Evolutionary conservation across 2,113 vertebrate genomes (phyloP).

Genomic region (Sardina pilchardus): DNA sequence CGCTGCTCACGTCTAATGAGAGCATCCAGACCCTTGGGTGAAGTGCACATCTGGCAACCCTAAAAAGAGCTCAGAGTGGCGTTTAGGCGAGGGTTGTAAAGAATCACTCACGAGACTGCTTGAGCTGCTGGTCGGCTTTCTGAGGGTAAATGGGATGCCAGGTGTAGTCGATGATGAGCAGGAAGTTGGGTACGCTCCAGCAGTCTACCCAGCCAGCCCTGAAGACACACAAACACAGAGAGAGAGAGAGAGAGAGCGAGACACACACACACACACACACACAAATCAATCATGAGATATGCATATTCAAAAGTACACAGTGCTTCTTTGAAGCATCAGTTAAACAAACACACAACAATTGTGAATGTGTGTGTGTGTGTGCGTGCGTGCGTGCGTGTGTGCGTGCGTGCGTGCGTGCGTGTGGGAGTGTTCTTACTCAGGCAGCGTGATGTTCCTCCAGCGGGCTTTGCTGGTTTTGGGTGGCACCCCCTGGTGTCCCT

Average conservation of each 20-base stretch:
- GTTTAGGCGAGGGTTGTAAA: neutral
- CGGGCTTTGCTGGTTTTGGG: slow-evolving; percentile 80
- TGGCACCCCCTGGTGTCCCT: slow-evolving; percentile 79
- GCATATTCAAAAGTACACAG: neutral
- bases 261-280: slow-evolving; percentile 22
- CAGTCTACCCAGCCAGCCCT: slow-evolving; percentile 97
- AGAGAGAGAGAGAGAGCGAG: slow-evolving; percentile 28
- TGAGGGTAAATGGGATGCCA: slow-evolving; percentile 99
- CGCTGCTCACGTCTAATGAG: neutral
- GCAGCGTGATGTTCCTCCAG: slow-evolving; percentile 92
- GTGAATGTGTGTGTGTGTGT: neutral
- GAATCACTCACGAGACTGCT: slow-evolving; percentile 86
- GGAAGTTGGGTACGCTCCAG: slow-evolving; percentile 93
- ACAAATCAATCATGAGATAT: neutral
- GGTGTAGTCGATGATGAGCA: slow-evolving; percentile 92
- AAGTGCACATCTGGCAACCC: neutral
- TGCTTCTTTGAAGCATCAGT: neutral
- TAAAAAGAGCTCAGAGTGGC: neutral
- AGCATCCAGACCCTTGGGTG: neutral
- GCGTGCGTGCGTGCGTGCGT: neutral
- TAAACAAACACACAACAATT: neutral
- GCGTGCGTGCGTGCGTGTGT: neutral
- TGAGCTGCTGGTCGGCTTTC: slow-evolving; percentile 92
- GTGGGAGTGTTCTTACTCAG: neutral
- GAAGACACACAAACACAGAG: slow-evolving; percentile 36